Evolutionary conservation across 2,888 invertebrate genomes (phyloP), one percentile per base, ranked within the genome.

Genomic region (Parnassius orleans): DNA sequence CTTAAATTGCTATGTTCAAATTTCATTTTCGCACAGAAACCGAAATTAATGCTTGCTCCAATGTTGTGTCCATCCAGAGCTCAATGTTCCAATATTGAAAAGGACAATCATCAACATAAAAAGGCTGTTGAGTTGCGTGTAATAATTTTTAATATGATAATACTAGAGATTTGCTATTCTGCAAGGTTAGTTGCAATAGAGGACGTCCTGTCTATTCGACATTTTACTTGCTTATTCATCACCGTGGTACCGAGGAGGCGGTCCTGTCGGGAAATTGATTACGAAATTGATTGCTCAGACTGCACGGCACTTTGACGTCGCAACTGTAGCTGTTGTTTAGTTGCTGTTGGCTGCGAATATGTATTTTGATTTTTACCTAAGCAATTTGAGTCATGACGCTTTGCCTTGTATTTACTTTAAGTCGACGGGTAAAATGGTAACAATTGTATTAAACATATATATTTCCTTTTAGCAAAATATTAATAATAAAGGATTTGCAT

Each of bases 241-340:
- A 48, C 12, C 53, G 48, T 24, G 33, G 24, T 10, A 46, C 41
- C 44, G 42, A 19, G 47, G 41, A 11, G 53, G 47, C 47, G 41
- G 46, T 47, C n/a, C 42, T 57, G 53, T 43, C 47, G 53, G 57
- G 47, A 62, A 57, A 62, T 57, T 57, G 57, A 53, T 53, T 50
- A 47, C 47, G 42, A 53, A 62, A 62, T 62, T 50, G 57, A 57
- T 50, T 48, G 61, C 47, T 61, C 52, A 46, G 46, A 44, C 52
- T 56, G 56, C 15, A 46, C 33, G 51, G 50, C 46, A 51, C 44
- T 61, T 59, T 24, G 46, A 54, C 42, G 42, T 53, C 48, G 48
- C 60, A 54, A 48, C 15, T 43, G 48, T 54, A 54, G 7, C 48
- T 1, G 48, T 50, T 51, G 43, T 60, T 24, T 42, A 9, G n/a